Evolutionary conservation across 35 echinoderm and acorn worm species (phyloP).

Genomic region (Acanthaster planci): DNA sequence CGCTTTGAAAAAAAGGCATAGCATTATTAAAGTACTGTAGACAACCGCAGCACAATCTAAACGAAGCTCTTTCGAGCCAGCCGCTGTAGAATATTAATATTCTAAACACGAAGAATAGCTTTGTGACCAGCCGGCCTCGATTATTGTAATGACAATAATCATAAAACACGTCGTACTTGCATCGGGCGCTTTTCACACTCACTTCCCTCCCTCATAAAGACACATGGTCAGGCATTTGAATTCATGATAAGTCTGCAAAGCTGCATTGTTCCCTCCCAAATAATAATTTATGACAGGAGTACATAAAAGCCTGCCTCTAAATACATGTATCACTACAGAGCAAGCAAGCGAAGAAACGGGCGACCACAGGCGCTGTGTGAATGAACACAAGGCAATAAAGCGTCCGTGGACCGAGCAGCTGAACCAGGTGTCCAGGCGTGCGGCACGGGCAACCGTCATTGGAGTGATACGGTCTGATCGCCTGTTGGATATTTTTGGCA

Average conservation of each 20-base stretch:
- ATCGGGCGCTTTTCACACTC: background rate
- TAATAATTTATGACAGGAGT: background rate
- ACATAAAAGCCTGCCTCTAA: background rate
- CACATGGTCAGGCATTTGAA: slow-evolving; percentile 11
- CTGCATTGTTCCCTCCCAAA: background rate
- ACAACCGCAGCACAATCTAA: background rate
- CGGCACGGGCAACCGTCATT: background rate
- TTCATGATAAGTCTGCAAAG: slow-evolving; percentile 16
- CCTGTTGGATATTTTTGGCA: background rate
- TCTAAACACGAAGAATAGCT: background rate
- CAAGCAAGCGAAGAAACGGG: no score
- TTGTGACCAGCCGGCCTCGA: slow-evolving; percentile 11
- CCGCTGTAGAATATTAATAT: slow-evolving; percentile 18
- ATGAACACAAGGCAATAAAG: background rate
- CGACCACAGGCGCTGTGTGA: slow-evolving; percentile 11
- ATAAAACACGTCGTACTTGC: background rate
- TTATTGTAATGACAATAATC: background rate
- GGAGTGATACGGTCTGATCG: slow-evolving; percentile 15
- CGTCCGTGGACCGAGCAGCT: background rate
- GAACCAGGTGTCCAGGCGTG: slow-evolving; percentile 8
- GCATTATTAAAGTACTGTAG: no score
- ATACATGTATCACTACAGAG: no score
- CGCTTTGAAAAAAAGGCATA: no score
- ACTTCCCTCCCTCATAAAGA: background rate
- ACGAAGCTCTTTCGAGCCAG: background rate